These are phyloP conservation scores for Gymnosoma rotundatum DNA, from an alignment of 2,888 invertebrate genomes.

Conservation along the genomic window DNA sequence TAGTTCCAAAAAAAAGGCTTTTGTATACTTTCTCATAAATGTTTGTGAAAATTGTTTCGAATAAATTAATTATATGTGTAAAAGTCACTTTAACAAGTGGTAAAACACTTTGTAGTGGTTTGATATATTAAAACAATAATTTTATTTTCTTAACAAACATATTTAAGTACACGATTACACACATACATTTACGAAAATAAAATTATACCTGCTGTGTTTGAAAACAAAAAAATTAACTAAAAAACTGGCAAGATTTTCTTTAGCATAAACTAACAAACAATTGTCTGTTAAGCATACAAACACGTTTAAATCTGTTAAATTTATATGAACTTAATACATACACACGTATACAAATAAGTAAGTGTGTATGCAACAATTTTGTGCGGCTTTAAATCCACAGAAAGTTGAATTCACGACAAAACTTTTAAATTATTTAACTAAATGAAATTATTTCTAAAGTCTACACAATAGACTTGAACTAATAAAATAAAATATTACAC, in stretches of 20 bases:
- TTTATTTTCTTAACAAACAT: slow-evolving; percentile 6
- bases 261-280: background rate
- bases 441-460: slow-evolving; percentile 60
- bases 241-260: slow-evolving; percentile 25
- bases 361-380: background rate
- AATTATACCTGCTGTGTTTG: slow-evolving; percentile 44
- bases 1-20: slow-evolving; percentile 18
- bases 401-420: slow-evolving; percentile 29
- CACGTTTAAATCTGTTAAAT: background rate
- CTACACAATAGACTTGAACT: slow-evolving; percentile 48
- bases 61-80: slow-evolving; percentile 67
- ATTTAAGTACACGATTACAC: background rate
- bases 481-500: slow-evolving; percentile 37
- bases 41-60: slow-evolving; percentile 52
- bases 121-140: slow-evolving; percentile 66
- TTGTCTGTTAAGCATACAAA: background rate
- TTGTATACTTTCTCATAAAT: slow-evolving; percentile 47
- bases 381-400: slow-evolving; percentile 27
- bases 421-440: slow-evolving; percentile 41
- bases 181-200: background rate
- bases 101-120: slow-evolving; percentile 68
- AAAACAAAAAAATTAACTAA: slow-evolving; percentile 10
- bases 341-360: background rate
- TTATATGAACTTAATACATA: too few species aligned
- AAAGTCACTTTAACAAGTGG: slow-evolving; percentile 65